Evolutionary conservation across 2,797 vertebrate genomes (phyloP), one percentile per base, ranked within the genome.

Genomic region (Sebastolobus alascanus): DNA sequence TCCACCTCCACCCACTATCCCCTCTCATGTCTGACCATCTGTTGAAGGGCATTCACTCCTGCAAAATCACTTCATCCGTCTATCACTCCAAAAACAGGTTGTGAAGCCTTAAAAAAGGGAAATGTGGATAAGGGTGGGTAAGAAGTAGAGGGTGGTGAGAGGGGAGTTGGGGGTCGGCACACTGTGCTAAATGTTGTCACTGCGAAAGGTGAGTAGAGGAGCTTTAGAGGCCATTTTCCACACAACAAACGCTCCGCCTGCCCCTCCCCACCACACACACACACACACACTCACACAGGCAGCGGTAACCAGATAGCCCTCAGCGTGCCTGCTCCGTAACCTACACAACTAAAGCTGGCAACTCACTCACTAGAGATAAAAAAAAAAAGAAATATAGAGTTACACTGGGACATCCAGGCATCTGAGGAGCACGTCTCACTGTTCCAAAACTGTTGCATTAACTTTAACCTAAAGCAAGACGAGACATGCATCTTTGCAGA

Each of bases 131-230:
- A 59, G 80, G 82, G 71, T 1, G 16, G 29, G 29, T 54, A 29
- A 8, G 33, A 65, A 56, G 69, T 27, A 20, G 38, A 29, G 68
- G 68, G 85, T 83, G 80, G 69, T 64, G 79, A 78, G 86, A 81
- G 78, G 73, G 59, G 84, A 80, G 87, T 55, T 40, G 16, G 33
- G 75, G 56, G 60, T 63, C 18, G 11, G 68, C 81, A 75, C 67
- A 84, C 82, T 43, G 93, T 91, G 94, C 92, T 95, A 95, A 96
- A 96, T 95, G 95, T 96, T 95, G 94, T 94, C 94, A 95, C 94
- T 93, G 94, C 88, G 93, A 94, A 96, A 96, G 93, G 94, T 93
- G 95, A 96, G 95, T 93, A 93, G 93, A 92, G 87, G 89, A 92
- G 94, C 92, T 94, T 95, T 93, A 92, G 93, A 92, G 85, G 88